Evolutionary conservation across 2,888 invertebrate genomes (phyloP), one percentile per base, ranked within the genome.

Genomic region (Electrophaes corylata): DNA sequence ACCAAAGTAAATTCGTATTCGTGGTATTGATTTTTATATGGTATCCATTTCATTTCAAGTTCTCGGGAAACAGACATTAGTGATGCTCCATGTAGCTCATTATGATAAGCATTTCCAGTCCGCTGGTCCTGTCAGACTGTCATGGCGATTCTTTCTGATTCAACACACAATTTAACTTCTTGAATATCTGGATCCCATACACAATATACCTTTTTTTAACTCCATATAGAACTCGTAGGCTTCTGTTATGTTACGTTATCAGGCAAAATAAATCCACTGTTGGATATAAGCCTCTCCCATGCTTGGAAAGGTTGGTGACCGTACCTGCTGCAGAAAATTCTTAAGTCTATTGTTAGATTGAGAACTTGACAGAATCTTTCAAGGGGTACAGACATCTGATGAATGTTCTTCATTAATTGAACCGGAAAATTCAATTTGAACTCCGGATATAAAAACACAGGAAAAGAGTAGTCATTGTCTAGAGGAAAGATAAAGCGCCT

Each of bases 21-120:
- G 26, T 10, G 16, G 33, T 37, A 10, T 37, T 16, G 35, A 35
- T 37, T 16, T 29, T 26, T 12, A 8, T 23, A n/a, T 23, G 14
- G 43, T 43, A 26, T 43, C 31, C 6, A 23, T 48, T 48, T 39
- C 50, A 51, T 33, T 51, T 43, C 43, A 41, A 19, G 16, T 41
- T 12, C 8, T 41, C 48, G 39, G 14, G 23, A 29, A 3, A 31
- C 11, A 19, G 12, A 47, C 12, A 35, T 51, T 51, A 44, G 18
- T 37, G 20, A 41, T 20, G 40, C 46, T 46, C 16, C 39, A 43
- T 10, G 37, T 29, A 46, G 39, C 40, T 40, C 47, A 37, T 57
- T 45, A 50, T 57, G 45, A 19, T 57, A 43, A 48, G 12, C 19
- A 57, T 19, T 50, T 57, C 56, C 50, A 57, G 56, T 40, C 49